Percentiles rank a stretch among this genome's conserved stretches.
phyloP scores from a whole-genome alignment of 2,113 vertebrate species.

The Todiramphus chloris region DNA sequence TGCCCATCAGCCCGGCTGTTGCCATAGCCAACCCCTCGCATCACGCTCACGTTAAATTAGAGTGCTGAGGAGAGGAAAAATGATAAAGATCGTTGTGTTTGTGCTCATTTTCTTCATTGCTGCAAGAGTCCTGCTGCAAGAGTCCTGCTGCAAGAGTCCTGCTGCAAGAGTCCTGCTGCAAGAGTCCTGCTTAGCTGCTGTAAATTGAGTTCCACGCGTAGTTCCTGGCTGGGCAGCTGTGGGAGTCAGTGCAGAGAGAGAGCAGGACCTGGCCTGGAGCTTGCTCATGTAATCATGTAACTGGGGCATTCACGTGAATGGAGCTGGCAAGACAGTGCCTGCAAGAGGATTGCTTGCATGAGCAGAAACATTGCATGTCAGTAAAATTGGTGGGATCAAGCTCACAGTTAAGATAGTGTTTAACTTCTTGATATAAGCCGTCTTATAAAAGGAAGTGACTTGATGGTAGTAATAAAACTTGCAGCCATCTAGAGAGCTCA shows the following conservation, averaged over 20 bases:
- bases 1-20: conserved; percentile 76
- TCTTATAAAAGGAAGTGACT: not conserved
- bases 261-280: not conserved
- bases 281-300: not conserved
- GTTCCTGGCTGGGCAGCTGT: not conserved
- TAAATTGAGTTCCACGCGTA: not conserved
- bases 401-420: not conserved
- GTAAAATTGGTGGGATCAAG: not conserved
- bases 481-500: not conserved
- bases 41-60: not conserved
- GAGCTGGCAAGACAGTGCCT: not conserved
- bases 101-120: not conserved
- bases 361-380: not conserved
- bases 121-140: not conserved
- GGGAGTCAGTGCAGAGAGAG: not conserved
- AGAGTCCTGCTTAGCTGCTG: not conserved
- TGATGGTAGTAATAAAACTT: not conserved
- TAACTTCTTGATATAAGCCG: not conserved
- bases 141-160: too few relatives aligned
- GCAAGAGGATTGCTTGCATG: not conserved
- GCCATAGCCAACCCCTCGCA: conserved; percentile 66
- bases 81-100: not conserved
- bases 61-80: not conserved
- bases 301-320: not conserved
- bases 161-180: too few relatives aligned